Base-by-base conservation (phyloP, 2,888 invertebrate species). In the Drosophila seclusa region DNA sequence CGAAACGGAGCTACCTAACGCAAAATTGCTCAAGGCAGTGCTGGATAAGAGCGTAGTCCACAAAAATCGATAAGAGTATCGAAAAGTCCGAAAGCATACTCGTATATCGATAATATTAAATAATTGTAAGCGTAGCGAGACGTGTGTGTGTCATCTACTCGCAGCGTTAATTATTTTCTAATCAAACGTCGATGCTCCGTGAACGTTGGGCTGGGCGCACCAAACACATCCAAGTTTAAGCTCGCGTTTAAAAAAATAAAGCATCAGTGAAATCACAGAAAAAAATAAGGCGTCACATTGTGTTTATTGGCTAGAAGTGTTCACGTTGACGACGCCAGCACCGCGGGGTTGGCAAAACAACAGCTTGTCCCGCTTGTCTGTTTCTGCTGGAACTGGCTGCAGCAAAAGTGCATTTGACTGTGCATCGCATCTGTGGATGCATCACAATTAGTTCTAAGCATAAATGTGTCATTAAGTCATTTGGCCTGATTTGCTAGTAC, bases 131-230 rank as follows among this genome's bases (percentile, higher is more conserved):
- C 58, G 58, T 32, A 78, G 75, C 70, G 77, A 84, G 84, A 73
- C 67, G 72, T 71, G 86, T 86, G 83, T 83, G 83, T 83, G 83
- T 83, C 83, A 83, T 83, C 78, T 52, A 52, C 77, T 58, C 63
- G 80, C 72, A 69, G 65, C 67, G 77, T 79, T 86, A 87, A 83
- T 83, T 83, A 67, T 86, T 75, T 72, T 72, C 48, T 72, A 65
- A 66, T 76, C 63, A 72, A 68, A 50, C 68, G 68, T 63, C 61
- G 50, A 63, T 58, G n/a, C 67, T 48, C 67, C 50, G 63, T 11
- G 48, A 16, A 60, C 49, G 58, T 64, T 57, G 63, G 63, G 70
- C 57, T 45, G 71, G 64, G 71, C 71, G 64, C 49, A 71, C 36
- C n/a, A 27, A 54, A 18, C 7, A 59, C 1, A 24, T 29, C 11